Conservation (phyloP, 2,888 invertebrate genomes). For the Pheosia tremula region DNA sequence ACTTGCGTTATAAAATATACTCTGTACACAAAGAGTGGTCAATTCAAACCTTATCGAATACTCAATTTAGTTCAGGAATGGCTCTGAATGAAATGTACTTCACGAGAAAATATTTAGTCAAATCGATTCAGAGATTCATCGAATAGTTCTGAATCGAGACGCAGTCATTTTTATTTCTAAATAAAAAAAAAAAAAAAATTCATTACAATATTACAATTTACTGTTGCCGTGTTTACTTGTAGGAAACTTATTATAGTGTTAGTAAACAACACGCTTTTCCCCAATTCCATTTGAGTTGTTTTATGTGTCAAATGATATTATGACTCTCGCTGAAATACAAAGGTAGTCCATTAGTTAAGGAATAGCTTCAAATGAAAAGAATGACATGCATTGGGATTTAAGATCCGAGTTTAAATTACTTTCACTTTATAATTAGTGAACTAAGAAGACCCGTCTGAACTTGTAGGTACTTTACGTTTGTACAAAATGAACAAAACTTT, state of each 20-base stretch:
- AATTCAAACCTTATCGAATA: too few relatives aligned
- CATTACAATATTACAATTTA: background rate
- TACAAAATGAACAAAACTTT: background rate
- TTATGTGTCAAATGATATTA: background rate
- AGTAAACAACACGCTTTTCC: background rate
- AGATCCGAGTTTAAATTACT: slow-evolving; percentile 4
- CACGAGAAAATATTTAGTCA: too few relatives aligned
- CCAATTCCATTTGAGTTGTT: background rate
- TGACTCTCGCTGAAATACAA: background rate
- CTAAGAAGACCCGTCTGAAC: background rate
- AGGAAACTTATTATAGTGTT: background rate
- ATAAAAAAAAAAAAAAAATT: background rate
- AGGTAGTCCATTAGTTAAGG: background rate
- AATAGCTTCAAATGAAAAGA: background rate
- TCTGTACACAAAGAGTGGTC: too few relatives aligned
- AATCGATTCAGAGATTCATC: too few relatives aligned
- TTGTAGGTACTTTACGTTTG: background rate
- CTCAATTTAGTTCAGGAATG: too few relatives aligned
- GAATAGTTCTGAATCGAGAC: too few relatives aligned
- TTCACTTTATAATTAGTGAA: slow-evolving; percentile 1
- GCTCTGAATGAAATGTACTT: too few relatives aligned
- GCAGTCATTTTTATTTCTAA: too few relatives aligned
- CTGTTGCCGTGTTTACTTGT: background rate
- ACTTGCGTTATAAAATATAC: too few relatives aligned
- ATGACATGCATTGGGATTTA: slow-evolving; percentile 6